A percentile compares a stretch with the other conserved stretches of the same genome.
Evolutionary conservation across 2,797 vertebrate species (phyloP).

Genomic region (Malacoraja senta): DNA sequence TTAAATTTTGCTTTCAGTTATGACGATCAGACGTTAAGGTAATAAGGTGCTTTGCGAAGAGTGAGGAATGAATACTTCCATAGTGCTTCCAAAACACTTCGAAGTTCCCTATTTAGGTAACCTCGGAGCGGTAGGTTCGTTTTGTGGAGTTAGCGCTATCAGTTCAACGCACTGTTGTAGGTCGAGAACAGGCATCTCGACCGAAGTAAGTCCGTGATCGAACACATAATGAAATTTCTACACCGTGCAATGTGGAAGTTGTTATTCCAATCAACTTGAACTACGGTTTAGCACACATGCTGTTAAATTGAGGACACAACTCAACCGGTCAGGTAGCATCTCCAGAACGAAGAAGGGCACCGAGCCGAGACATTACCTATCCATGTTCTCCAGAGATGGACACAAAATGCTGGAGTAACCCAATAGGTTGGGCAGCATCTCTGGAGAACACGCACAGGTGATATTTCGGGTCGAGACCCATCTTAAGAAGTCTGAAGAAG

Average conservation of each 20-base stretch:
- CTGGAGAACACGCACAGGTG: too few relatives aligned
- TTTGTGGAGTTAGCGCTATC: too few relatives aligned
- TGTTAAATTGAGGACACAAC: not conserved
- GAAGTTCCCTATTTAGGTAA: not conserved
- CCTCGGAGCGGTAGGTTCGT: not conserved
- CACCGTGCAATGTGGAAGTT: too few relatives aligned
- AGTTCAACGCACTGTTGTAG: not conserved
- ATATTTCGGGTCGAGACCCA: too few relatives aligned
- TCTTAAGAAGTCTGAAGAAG: too few relatives aligned
- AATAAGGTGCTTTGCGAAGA: not conserved
- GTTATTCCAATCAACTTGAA: not conserved
- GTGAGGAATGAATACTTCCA: not conserved
- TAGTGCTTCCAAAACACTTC: slow-evolving; percentile 21
- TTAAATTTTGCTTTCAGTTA: not conserved
- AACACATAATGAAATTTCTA: not conserved
- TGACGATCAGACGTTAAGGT: not conserved
- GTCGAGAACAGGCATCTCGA: not conserved
- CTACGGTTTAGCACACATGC: not conserved
- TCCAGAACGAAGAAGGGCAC: too few relatives aligned
- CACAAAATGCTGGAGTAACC: too few relatives aligned
- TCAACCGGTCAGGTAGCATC: too few relatives aligned
- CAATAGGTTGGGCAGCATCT: too few relatives aligned
- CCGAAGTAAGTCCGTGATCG: not conserved
- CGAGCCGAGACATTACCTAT: too few relatives aligned
- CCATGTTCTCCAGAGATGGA: too few relatives aligned